Percentiles rank a stretch among this genome's conserved stretches.
Conservation (phyloP, 2,888 invertebrate species). For the Ornithoptera priamus region DNA sequence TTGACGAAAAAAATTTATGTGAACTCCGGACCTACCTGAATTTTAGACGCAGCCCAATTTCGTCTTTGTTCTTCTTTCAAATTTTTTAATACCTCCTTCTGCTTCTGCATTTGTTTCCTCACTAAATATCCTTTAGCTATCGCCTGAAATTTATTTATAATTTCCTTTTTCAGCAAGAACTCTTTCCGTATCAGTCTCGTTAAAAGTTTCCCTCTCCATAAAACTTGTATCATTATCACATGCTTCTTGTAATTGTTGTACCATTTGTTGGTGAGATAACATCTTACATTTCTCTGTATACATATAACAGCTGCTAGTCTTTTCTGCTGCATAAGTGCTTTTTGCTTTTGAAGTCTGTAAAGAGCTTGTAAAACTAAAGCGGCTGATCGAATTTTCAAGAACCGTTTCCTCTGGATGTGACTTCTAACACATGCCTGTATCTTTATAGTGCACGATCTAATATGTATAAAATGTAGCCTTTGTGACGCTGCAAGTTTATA, state of each 20-base stretch:
- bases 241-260: constrained; percentile 50
- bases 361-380: constrained; percentile 58
- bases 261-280: constrained; percentile 51
- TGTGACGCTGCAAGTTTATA: constrained; percentile 44
- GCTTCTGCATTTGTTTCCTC: constrained; percentile 65
- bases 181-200: constrained; percentile 59
- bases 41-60: constrained; percentile 80
- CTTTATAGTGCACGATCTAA: constrained; percentile 38
- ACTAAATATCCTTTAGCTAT: constrained; percentile 72
- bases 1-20: background rate
- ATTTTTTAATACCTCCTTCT: constrained; percentile 64
- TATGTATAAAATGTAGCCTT: constrained; percentile 40
- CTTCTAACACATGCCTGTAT: constrained; percentile 52
- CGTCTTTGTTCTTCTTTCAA: constrained; percentile 60
- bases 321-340: constrained; percentile 40
- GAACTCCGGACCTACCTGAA: constrained; percentile 76
- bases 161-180: constrained; percentile 52
- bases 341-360: constrained; percentile 55
- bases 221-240: constrained; percentile 56
- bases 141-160: constrained; percentile 64
- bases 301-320: constrained; percentile 51
- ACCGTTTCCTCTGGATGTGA: constrained; percentile 52
- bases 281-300: constrained; percentile 59
- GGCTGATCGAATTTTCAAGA: constrained; percentile 46
- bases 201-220: constrained; percentile 64